phyloP scores from a whole-genome alignment of 2,113 vertebrate genomes.

The Panthera leo region DNA sequence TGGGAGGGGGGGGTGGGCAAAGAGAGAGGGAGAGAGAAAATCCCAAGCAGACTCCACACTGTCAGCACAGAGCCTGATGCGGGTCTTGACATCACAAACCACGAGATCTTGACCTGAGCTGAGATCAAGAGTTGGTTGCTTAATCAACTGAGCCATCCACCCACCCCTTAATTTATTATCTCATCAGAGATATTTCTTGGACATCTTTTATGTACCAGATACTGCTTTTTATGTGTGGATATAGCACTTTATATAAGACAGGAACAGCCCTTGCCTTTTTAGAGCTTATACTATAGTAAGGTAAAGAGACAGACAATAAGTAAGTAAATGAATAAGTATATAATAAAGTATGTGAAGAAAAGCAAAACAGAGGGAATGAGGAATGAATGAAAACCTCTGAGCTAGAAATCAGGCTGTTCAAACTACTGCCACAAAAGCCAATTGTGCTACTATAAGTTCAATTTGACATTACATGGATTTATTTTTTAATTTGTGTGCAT shows the following conservation, averaged over 20 bases:
- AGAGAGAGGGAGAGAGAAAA: too few species aligned
- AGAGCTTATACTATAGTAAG: neutral
- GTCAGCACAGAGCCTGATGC: too few species aligned
- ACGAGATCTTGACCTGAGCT: too few species aligned
- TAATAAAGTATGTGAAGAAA: neutral
- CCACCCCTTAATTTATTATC: neutral
- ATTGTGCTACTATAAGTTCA: neutral
- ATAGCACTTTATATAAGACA: neutral
- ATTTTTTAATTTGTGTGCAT: neutral
- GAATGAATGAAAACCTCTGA: neutral
- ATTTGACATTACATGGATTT: neutral
- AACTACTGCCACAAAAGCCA: neutral
- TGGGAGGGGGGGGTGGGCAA: too few species aligned
- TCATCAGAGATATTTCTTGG: neutral
- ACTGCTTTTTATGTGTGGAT: neutral
- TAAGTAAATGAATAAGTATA: neutral
- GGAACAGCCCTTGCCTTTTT: neutral
- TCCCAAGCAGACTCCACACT: too few species aligned
- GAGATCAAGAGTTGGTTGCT: too few species aligned
- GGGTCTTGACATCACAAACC: too few species aligned
- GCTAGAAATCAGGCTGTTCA: neutral
- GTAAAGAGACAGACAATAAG: neutral
- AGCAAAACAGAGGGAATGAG: neutral
- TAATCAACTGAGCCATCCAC: too few species aligned
- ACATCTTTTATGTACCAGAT: neutral